A percentile compares a stretch with the other conserved stretches of the same genome.
phyloP scores from a whole-genome alignment of 2,113 vertebrate species.

The Rallus limicola region DNA sequence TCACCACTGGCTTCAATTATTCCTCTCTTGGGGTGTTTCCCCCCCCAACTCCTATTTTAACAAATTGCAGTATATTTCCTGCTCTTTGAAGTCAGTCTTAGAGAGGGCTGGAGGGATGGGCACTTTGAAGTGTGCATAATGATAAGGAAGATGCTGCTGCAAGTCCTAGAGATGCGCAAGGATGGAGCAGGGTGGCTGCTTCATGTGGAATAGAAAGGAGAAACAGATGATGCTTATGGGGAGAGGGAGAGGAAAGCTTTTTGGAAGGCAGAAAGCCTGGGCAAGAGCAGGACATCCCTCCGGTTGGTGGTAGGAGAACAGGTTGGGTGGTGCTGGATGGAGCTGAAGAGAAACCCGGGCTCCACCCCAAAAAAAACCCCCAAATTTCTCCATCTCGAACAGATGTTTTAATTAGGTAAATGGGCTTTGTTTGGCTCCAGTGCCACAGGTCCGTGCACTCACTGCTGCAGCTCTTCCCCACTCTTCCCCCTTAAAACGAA shows the following conservation, averaged over 20 bases:
- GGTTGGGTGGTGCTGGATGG: not conserved
- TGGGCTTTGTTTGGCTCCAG: not conserved
- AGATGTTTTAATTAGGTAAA: not conserved
- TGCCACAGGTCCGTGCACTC: slow-evolving; percentile 15
- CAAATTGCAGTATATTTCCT: not conserved
- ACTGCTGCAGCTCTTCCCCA: not conserved
- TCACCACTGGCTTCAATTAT: rapidly evolving
- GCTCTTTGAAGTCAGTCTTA: not conserved
- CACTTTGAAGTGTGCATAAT: rapidly evolving
- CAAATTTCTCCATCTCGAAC: not conserved
- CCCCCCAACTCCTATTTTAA: not conserved
- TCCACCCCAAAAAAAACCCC: not conserved
- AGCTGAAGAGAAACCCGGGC: not conserved
- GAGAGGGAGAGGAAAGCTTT: not conserved
- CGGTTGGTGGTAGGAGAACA: rapidly evolving
- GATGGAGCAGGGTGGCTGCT: not conserved
- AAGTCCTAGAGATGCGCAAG: not conserved
- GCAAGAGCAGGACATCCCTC: not conserved
- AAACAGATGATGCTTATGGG: no score
- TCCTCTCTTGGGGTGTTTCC: not conserved
- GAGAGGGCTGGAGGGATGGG: not conserved
- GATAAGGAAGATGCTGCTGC: not conserved
- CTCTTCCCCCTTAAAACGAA: not conserved
- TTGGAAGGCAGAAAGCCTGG: not conserved
- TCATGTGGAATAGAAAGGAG: not conserved